Evolutionary conservation across 2,888 invertebrate species (phyloP), one percentile per base, ranked within the genome.

Genomic region (Phengaris arion): DNA sequence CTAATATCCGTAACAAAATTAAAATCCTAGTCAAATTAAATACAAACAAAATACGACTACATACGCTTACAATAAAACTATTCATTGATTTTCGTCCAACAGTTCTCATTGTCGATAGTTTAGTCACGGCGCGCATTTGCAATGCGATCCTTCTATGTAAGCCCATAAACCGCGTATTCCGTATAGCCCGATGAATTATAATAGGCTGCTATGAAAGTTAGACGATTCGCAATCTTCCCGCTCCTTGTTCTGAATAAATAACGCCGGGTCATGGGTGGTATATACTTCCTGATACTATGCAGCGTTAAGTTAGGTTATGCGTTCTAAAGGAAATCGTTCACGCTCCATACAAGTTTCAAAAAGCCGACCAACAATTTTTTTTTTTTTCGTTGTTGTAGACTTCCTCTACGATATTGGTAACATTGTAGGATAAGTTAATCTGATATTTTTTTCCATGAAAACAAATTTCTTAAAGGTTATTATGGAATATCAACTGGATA

Each of bases 141-240:
- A 84, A 91, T 91, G 89, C 91, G 75, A 79, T 78, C 83, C 89
- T 89, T 88, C 89, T 87, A 87, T 85, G 90, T 88, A 87, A 87
- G 83, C 86, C 88, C 87, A 87, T 92, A 91, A 92, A 92, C 87
- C 89, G 92, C 91, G 91, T 90, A 90, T 83, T 84, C 35, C 35
- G 35, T 35, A 35, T 35, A 35, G 35, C 86, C 91, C 92, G 89
- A 87, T 85, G 88, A 88, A 91, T 92, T 89, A 86, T 85, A 90
- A 92, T 90, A 87, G 88, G 80, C 76, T 81, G 83, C 85, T 83
- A 86, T 87, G 87, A 88, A 87, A 83, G 87, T 88, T 87, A 85
- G 85, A 35, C 35, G 35, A 86, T 87, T 87, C 82, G 88, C 87
- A 84, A 87, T 87, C 86, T 85, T 82, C 82, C 76, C 76, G 78